These are phyloP conservation scores for Pleuronectes platessa DNA, from an alignment of 2,113 vertebrate genomes.

Conservation along the genomic window DNA sequence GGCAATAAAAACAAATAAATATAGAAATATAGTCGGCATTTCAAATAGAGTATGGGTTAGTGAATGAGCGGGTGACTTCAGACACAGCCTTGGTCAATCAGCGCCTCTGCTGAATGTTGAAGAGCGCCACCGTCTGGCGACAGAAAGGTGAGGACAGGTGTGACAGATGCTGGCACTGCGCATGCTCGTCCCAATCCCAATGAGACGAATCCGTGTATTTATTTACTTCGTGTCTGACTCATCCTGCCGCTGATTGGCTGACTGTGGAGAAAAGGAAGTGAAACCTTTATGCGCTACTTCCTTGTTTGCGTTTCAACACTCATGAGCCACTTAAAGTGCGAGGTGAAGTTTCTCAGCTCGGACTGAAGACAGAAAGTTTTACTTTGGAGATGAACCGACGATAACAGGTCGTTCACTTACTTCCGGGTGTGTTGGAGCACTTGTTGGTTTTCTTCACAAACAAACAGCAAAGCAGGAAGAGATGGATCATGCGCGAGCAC, in stretches of 20 bases:
- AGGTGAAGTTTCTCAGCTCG: too few relatives aligned
- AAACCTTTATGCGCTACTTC: constrained; percentile 9
- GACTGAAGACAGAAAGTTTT: too few relatives aligned
- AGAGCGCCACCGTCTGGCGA: background rate
- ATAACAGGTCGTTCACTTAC: background rate
- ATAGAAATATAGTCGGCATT: too few relatives aligned
- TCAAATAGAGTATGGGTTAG: background rate
- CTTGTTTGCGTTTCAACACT: background rate
- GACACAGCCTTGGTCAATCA: background rate
- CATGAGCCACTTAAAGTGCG: background rate
- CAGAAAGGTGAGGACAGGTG: background rate
- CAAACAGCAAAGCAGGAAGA: background rate
- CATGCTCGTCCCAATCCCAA: constrained; percentile 3
- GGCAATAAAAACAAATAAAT: too few relatives aligned
- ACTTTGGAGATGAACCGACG: background rate
- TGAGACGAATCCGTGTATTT: background rate
- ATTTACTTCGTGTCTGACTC: background rate
- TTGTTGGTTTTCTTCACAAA: too few relatives aligned
- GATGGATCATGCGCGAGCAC: constrained; percentile 40
- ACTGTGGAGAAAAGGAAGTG: constrained; percentile 41
- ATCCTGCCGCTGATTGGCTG: constrained; percentile 48
- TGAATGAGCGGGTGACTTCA: too few relatives aligned
- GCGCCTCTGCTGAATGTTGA: background rate
- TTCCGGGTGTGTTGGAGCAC: too few relatives aligned
- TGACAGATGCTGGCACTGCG: constrained; percentile 13